These are phyloP conservation scores for Battus philenor DNA, from an alignment of 1,140 invertebrate genomes.

Conservation along the genomic window DNA sequence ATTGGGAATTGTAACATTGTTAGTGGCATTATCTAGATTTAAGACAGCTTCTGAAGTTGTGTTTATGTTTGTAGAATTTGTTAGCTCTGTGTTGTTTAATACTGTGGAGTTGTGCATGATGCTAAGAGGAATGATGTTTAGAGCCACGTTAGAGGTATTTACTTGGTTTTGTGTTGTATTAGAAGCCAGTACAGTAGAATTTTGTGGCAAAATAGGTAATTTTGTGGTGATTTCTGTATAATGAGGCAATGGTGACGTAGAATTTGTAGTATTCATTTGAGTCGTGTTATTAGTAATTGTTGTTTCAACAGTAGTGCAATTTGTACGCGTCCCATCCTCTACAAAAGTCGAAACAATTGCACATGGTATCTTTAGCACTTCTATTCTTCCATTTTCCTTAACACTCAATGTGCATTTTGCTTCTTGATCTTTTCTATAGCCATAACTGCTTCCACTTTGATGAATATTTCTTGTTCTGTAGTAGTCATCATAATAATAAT, in stretches of 20 bases:
- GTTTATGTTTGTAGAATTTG: conserved; percentile 9
- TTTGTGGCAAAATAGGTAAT: background rate
- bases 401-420: conserved; percentile 50
- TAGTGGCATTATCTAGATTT: conserved; percentile 14
- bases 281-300: conserved; percentile 30
- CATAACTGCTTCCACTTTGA: background rate
- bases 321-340: conserved; percentile 35
- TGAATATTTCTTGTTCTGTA: conserved; percentile 44
- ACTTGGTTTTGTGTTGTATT: background rate
- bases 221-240: too few relatives aligned
- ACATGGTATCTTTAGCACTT: conserved; percentile 56
- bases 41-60: background rate
- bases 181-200: background rate
- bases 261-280: conserved; percentile 27
- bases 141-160: too few relatives aligned
- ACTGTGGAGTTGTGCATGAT: background rate
- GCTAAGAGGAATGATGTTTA: background rate
- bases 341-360: conserved; percentile 67
- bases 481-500: conserved; percentile 65
- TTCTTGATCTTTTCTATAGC: conserved; percentile 27
- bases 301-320: conserved; percentile 14
- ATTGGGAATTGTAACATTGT: background rate
- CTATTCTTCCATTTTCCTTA: conserved; percentile 41
- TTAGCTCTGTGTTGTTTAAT: conserved; percentile 1
- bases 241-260: background rate